phyloP scores from a whole-genome alignment of 2,888 invertebrate genomes.

The Osedax fenrisi region DNA sequence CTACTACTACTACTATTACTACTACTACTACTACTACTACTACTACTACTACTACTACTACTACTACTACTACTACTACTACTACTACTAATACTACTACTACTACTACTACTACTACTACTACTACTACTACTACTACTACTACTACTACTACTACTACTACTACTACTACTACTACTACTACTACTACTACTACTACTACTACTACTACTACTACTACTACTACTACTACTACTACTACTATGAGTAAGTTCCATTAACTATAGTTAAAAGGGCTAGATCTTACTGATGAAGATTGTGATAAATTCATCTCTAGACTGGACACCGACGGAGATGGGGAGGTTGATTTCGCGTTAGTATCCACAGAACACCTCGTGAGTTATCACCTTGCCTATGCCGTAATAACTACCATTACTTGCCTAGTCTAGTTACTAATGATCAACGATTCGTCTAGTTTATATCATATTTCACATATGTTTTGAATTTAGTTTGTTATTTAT shows the following conservation, averaged over 20 bases:
- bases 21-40: neutral
- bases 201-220: neutral
- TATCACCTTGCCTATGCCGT: too few species aligned
- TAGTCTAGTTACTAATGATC: too few species aligned
- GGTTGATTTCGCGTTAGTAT: slow-evolving; percentile 39
- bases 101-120: neutral
- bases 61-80: too few species aligned
- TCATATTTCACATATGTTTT: too few species aligned
- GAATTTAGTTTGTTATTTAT: too few species aligned
- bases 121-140: neutral
- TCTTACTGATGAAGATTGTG: slow-evolving; percentile 39
- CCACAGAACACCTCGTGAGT: too few species aligned
- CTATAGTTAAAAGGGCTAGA: slow-evolving; percentile 37
- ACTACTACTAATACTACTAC: too few species aligned
- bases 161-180: neutral
- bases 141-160: neutral
- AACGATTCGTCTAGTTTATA: too few species aligned
- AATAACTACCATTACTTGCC: too few species aligned
- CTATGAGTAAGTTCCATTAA: neutral
- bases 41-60: neutral
- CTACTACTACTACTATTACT: neutral
- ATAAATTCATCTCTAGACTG: slow-evolving; percentile 38
- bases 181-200: neutral
- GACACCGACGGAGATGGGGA: slow-evolving; percentile 42
- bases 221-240: neutral